Conservation (phyloP, 2,797 vertebrate genomes). For the Rhadinocentrus ornatus region DNA sequence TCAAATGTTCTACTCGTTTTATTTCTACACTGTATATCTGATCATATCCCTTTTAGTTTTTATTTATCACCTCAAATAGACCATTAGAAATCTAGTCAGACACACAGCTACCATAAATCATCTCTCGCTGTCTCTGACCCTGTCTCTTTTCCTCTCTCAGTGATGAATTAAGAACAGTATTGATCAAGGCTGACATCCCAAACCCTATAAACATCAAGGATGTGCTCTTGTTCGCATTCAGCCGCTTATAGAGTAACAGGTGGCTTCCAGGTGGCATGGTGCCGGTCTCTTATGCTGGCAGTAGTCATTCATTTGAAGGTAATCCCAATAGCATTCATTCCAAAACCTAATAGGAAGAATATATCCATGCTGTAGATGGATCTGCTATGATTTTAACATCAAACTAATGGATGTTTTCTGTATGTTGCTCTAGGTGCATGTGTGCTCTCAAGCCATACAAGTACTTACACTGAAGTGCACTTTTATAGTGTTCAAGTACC, state of each 20-base stretch:
- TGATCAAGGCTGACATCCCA: constrained; percentile 56
- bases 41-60: constrained; percentile 30
- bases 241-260: constrained; percentile 33
- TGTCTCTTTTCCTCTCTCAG: constrained; percentile 14
- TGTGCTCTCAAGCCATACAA: constrained; percentile 3
- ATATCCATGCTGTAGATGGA: constrained; percentile 7
- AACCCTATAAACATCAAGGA: constrained; percentile 36
- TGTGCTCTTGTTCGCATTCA: constrained; percentile 34
- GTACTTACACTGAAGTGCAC: background rate
- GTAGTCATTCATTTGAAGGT: constrained; percentile 22
- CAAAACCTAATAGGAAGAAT: background rate
- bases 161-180: constrained; percentile 52
- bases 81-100: constrained; percentile 45
- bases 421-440: constrained; percentile 3
- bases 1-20: constrained; percentile 12
- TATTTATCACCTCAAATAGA: constrained; percentile 40
- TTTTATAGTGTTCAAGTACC: background rate
- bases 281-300: constrained; percentile 15
- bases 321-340: background rate
- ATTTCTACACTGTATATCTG: constrained; percentile 7
- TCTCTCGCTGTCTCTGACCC: constrained; percentile 11
- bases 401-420: constrained; percentile 16
- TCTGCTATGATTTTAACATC: background rate
- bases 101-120: constrained; percentile 11
- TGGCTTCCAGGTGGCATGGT: constrained; percentile 24